These are phyloP conservation scores for Dasysyrphus tricinctus DNA, from an alignment of 2,888 invertebrate genomes.

Conservation along the genomic window DNA sequence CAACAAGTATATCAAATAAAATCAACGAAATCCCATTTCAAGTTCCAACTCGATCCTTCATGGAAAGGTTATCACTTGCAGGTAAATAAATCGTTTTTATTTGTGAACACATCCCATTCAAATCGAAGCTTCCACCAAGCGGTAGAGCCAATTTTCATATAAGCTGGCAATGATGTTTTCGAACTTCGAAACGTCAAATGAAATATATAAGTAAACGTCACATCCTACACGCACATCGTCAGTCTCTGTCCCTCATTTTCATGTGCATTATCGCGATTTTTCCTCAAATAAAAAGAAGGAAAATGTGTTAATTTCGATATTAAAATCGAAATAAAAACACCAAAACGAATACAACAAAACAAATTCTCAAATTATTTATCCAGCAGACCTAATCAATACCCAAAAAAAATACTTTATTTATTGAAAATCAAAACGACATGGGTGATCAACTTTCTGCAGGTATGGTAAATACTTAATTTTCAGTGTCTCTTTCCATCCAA, in stretches of 20 bases:
- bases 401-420: background rate
- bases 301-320: constrained; percentile 28
- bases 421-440: constrained; percentile 34
- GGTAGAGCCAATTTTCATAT: background rate
- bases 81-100: background rate
- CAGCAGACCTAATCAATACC: background rate
- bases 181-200: constrained; percentile 42
- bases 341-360: background rate
- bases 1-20: too few species aligned
- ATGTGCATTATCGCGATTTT: constrained; percentile 6
- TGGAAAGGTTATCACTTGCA: too few species aligned
- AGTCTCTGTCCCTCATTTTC: constrained; percentile 49
- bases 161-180: constrained; percentile 49
- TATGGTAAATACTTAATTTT: constrained; percentile 23
- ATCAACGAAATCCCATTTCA: too few species aligned
- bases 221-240: background rate
- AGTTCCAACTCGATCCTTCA: too few species aligned
- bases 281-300: background rate
- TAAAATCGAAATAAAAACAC: constrained; percentile 7
- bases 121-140: too few species aligned
- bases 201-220: constrained; percentile 6
- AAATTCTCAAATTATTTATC: background rate
- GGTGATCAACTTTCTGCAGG: constrained; percentile 65
- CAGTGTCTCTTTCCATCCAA: background rate
- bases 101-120: constrained; percentile 47